phyloP scores from a whole-genome alignment of 2,113 vertebrate species.

The Andinoacara biseriatus region DNA sequence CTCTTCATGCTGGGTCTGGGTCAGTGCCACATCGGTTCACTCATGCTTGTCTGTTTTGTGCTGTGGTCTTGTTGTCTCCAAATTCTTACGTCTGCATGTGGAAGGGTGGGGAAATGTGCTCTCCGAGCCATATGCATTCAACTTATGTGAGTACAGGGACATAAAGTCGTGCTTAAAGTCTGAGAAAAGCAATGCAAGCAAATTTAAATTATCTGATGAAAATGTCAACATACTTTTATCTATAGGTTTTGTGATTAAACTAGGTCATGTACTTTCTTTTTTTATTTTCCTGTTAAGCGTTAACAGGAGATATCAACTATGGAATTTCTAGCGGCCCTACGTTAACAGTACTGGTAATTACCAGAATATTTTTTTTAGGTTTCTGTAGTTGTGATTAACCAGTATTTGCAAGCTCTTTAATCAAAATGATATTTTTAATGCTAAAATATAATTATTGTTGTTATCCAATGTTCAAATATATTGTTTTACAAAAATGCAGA shows the following conservation, averaged over 20 bases:
- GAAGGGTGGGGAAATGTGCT: no score
- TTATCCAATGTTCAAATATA: background rate
- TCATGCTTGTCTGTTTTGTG: no score
- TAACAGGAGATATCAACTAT: accelerated
- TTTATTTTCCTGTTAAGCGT: background rate
- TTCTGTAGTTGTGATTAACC: background rate
- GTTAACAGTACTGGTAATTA: background rate
- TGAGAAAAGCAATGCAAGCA: background rate
- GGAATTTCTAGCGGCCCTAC: accelerated
- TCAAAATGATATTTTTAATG: background rate
- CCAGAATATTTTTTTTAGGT: background rate
- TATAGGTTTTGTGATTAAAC: background rate
- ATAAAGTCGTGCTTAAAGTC: no score
- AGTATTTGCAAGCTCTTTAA: background rate
- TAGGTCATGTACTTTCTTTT: accelerated
- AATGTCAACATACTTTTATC: background rate
- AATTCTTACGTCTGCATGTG: no score
- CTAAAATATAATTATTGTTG: background rate
- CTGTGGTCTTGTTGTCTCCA: no score
- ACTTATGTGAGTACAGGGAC: no score
- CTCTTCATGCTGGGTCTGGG: background rate
- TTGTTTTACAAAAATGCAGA: background rate
- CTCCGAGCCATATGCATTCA: no score
- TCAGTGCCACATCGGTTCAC: background rate
- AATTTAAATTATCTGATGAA: background rate